phyloP scores from a whole-genome alignment of 2,797 vertebrate genomes.

The Myiotriccus ornatus region DNA sequence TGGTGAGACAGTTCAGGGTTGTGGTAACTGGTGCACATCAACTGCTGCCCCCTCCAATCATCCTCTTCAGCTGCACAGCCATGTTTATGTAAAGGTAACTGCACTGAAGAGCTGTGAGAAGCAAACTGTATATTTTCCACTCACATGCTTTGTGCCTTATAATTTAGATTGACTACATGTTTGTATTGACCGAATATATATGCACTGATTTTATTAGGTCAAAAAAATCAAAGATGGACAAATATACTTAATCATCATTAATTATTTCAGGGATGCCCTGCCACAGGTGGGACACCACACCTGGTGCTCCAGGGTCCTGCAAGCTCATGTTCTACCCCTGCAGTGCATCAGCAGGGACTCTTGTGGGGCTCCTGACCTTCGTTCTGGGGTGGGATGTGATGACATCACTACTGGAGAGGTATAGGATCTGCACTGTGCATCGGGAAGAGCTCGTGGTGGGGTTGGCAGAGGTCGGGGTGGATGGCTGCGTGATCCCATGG shows the following conservation, averaged over 20 bases:
- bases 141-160: not conserved
- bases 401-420: not conserved
- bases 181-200: not conserved
- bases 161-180: not conserved
- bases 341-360: not conserved
- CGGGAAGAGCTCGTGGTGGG: fast-evolving
- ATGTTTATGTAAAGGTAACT: fast-evolving
- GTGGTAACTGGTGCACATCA: not conserved
- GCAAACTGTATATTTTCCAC: not conserved
- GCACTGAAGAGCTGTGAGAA: not conserved
- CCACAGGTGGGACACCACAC: fast-evolving
- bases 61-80: not conserved
- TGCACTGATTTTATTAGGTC: not conserved
- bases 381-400: not conserved
- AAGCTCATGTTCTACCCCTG: no score
- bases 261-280: no score
- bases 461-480: not conserved
- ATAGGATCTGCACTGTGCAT: fast-evolving
- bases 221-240: not conserved
- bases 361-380: fast-evolving
- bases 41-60: not conserved
- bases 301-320: not conserved
- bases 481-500: not conserved
- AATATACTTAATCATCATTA: not conserved
- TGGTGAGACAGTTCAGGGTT: not conserved